Evolutionary conservation across 2,888 invertebrate species (phyloP).

Genomic region (Apeira syringaria): DNA sequence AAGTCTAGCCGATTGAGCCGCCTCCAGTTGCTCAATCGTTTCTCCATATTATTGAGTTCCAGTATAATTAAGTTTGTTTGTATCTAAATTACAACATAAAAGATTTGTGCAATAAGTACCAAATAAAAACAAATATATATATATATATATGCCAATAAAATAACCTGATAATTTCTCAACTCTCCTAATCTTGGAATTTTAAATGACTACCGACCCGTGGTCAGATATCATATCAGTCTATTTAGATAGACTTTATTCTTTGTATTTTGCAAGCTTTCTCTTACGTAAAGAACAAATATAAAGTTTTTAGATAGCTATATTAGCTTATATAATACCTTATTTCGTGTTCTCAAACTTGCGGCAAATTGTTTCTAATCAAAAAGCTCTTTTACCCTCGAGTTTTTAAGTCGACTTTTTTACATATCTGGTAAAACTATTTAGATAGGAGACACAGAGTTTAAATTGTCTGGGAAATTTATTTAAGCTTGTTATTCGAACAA

Average conservation of each 20-base stretch:
- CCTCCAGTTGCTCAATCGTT: too few species aligned
- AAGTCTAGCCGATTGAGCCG: too few species aligned
- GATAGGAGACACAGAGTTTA: constrained; percentile 22
- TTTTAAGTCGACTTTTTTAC: constrained; percentile 9
- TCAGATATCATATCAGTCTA: too few species aligned
- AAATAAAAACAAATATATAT: too few species aligned
- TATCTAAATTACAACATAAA: too few species aligned
- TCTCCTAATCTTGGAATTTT: too few species aligned
- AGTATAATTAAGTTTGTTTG: too few species aligned
- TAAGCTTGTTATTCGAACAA: constrained; percentile 27
- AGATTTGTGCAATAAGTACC: too few species aligned
- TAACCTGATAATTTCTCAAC: too few species aligned
- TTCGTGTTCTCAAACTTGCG: constrained; percentile 17
- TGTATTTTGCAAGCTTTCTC: background rate
- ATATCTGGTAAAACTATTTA: constrained; percentile 1
- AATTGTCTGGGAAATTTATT: constrained; percentile 36
- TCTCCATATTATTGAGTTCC: too few species aligned
- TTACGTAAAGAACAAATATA: constrained; percentile 10
- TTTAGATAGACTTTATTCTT: background rate
- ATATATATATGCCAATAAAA: too few species aligned
- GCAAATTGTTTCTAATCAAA: constrained; percentile 37
- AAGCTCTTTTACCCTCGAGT: constrained; percentile 3
- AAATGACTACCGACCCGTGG: too few species aligned
- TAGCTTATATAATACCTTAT: constrained; percentile 14
- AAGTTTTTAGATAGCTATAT: constrained; percentile 3